phyloP scores from a whole-genome alignment of 2,113 vertebrate genomes.

The Pantherophis guttatus region DNA sequence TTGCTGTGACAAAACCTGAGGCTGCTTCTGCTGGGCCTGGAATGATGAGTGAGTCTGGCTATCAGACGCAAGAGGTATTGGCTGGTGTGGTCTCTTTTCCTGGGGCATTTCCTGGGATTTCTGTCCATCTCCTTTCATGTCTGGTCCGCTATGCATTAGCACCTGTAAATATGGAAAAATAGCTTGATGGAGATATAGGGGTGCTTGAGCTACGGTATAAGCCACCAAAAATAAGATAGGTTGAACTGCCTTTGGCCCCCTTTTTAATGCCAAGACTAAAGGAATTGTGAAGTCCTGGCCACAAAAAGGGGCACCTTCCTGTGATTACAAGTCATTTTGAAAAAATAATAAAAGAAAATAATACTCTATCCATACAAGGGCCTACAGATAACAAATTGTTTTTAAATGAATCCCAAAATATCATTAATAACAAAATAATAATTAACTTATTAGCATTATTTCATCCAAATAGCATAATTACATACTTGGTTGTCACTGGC shows the following conservation, averaged over 20 bases:
- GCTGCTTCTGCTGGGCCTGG: slow-evolving; percentile 79
- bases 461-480: background rate
- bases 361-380: background rate
- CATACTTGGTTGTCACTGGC: background rate
- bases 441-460: background rate
- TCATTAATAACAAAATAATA: background rate
- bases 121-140: slow-evolving; percentile 76
- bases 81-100: slow-evolving; percentile 79
- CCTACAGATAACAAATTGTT: background rate
- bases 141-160: slow-evolving; percentile 77
- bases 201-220: background rate
- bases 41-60: slow-evolving; percentile 77
- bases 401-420: background rate
- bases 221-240: background rate
- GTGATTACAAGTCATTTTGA: background rate
- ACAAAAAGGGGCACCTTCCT: background rate
- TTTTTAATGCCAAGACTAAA: background rate
- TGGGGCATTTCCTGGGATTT: slow-evolving; percentile 70
- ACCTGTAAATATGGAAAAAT: slow-evolving; percentile 71
- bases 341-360: slow-evolving; percentile 6
- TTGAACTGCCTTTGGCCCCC: background rate
- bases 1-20: slow-evolving; percentile 81
- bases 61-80: slow-evolving; percentile 78
- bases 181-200: background rate
- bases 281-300: background rate